Conservation (phyloP, 2,888 invertebrate genomes). For the Eupithecia centaureata region DNA sequence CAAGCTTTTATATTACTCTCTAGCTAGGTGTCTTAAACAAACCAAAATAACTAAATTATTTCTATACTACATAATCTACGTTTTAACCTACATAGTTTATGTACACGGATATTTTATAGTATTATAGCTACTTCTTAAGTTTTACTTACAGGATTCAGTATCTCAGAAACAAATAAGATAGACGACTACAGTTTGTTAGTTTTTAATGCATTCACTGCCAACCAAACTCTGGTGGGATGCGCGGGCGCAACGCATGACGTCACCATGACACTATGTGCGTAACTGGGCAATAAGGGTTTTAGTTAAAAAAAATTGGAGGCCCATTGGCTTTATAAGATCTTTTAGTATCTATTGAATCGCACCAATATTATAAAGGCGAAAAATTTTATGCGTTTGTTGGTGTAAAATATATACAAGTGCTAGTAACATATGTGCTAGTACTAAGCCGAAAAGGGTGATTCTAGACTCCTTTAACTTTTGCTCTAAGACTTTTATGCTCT, state of each 20-base stretch:
- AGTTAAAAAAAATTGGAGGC: background rate
- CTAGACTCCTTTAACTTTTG: too few species aligned
- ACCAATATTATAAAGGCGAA: background rate
- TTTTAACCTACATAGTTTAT: slow-evolving; percentile 15
- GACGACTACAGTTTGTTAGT: too few species aligned
- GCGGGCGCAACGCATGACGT: too few species aligned
- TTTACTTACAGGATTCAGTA: background rate
- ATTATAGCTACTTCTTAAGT: background rate
- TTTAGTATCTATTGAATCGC: background rate
- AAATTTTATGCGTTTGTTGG: background rate
- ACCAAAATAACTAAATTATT: background rate
- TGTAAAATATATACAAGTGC: background rate
- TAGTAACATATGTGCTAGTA: too few species aligned
- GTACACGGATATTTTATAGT: slow-evolving; percentile 17
- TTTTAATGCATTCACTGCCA: too few species aligned
- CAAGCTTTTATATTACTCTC: background rate
- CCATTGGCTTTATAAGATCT: background rate
- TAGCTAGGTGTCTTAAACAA: background rate
- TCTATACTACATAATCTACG: slow-evolving; percentile 8
- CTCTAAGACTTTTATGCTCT: too few species aligned
- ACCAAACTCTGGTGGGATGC: too few species aligned
- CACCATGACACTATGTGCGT: too few species aligned
- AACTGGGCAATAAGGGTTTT: too few species aligned
- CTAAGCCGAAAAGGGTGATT: too few species aligned
- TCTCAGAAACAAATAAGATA: slow-evolving; percentile 11